Evolutionary conservation across 1,140 invertebrate genomes (phyloP).

Genomic region (Drosophila serrata): DNA sequence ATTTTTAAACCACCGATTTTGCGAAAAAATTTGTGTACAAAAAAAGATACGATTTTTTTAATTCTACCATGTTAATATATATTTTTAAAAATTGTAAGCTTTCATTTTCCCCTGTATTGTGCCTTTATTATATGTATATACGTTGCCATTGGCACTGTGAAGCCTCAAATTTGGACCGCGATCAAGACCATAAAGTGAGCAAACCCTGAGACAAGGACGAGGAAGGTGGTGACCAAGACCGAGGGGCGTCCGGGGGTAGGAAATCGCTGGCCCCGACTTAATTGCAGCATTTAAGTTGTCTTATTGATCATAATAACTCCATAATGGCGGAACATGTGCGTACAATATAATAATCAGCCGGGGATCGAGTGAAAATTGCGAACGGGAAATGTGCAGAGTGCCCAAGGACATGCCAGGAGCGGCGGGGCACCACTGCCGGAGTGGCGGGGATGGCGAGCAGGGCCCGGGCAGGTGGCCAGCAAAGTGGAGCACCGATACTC

Average conservation of each 20-base stretch:
- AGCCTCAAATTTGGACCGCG: slow-evolving; percentile 76
- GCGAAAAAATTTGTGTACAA: too few relatives aligned
- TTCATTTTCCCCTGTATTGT: not conserved
- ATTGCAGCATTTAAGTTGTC: slow-evolving; percentile 85
- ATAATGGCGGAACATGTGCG: slow-evolving; percentile 85
- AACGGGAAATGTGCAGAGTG: slow-evolving; percentile 64
- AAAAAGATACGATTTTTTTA: too few relatives aligned
- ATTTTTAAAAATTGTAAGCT: not conserved
- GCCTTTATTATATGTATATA: slow-evolving; percentile 15
- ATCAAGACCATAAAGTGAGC: slow-evolving; percentile 47
- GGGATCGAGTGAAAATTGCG: slow-evolving; percentile 78
- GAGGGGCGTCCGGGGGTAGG: slow-evolving; percentile 16
- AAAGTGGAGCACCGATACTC: slow-evolving; percentile 63
- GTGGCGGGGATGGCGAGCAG: not conserved
- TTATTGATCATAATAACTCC: slow-evolving; percentile 86
- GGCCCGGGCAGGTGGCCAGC: slow-evolving; percentile 17
- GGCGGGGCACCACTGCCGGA: not conserved
- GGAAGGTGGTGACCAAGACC: slow-evolving; percentile 11
- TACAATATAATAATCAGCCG: slow-evolving; percentile 82
- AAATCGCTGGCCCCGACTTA: slow-evolving; percentile 67
- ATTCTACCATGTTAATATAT: too few relatives aligned
- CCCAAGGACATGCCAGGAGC: slow-evolving; percentile 19
- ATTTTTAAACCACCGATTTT: too few relatives aligned
- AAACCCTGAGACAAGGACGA: slow-evolving; percentile 8
- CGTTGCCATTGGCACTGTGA: slow-evolving; percentile 65